phyloP scores from a whole-genome alignment of 2,888 invertebrate genomes.

The Cryptocheilus praepositus region DNA sequence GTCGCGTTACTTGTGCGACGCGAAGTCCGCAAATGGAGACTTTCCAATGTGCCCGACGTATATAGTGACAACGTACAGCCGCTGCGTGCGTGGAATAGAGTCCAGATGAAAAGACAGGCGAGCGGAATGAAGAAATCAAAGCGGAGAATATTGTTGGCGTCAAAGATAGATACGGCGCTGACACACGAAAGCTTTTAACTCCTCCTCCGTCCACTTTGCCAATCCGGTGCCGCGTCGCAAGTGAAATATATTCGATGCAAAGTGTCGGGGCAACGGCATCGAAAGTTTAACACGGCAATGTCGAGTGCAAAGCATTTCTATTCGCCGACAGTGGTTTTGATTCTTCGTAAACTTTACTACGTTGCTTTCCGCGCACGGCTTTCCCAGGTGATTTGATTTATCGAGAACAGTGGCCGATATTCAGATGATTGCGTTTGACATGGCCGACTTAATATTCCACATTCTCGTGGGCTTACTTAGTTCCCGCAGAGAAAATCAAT shows the following conservation, averaged over 20 bases:
- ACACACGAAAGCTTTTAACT: constrained; percentile 51
- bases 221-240: not conserved
- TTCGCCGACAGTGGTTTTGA: constrained; percentile 7
- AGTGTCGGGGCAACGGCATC: not conserved
- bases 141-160: constrained; percentile 16
- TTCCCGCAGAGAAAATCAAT: no score
- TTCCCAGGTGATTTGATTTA: constrained; percentile 7
- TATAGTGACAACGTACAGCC: no score
- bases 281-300: constrained; percentile 4
- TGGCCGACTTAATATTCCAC: no score
- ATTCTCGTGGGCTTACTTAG: no score
- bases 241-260: constrained; percentile 8
- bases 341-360: constrained; percentile 1
- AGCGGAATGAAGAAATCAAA: constrained; percentile 14
- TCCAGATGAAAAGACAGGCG: not conserved
- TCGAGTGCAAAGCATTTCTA: not conserved
- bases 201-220: constrained; percentile 9
- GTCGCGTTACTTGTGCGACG: no score
- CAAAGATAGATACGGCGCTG: constrained; percentile 13
- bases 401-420: not conserved
- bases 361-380: not conserved
- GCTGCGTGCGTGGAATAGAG: not conserved
- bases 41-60: no score
- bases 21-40: no score
- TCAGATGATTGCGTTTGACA: not conserved